phyloP scores from a whole-genome alignment of 2,113 vertebrate genomes.

The Passer montanus region DNA sequence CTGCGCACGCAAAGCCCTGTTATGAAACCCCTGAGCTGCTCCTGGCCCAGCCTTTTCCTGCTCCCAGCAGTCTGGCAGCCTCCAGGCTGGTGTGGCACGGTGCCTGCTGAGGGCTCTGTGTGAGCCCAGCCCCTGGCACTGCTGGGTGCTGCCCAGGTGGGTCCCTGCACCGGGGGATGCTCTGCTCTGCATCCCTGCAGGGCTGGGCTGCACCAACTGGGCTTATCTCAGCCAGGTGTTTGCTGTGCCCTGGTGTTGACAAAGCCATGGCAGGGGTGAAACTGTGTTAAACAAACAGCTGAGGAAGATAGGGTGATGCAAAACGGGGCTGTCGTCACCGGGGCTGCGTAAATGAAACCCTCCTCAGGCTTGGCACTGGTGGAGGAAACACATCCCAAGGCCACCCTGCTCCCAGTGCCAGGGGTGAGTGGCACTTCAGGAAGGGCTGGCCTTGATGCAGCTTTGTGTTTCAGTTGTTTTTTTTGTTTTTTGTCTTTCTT shows the following conservation, averaged over 20 bases:
- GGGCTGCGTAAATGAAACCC: background rate
- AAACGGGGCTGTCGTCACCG: background rate
- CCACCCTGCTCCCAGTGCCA: background rate
- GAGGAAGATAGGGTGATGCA: background rate
- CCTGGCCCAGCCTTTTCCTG: background rate
- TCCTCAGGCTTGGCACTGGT: background rate
- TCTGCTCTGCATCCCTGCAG: background rate
- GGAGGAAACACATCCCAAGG: background rate
- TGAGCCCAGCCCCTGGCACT: background rate
- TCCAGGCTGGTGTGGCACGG: accelerated
- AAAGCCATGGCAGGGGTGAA: background rate
- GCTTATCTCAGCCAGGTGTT: background rate
- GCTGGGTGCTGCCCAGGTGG: accelerated
- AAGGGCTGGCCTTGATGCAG: background rate
- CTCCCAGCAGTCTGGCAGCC: background rate
- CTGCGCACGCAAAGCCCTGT: background rate
- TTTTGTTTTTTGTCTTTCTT: background rate
- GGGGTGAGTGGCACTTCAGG: background rate
- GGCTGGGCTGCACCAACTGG: background rate
- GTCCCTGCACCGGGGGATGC: background rate
- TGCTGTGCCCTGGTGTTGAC: background rate
- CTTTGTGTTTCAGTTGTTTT: background rate
- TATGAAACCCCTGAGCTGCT: background rate
- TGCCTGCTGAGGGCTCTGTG: accelerated
- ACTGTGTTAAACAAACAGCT: background rate